phyloP scores from a whole-genome alignment of 2,888 invertebrate genomes.

The Platyscelio sp. region DNA sequence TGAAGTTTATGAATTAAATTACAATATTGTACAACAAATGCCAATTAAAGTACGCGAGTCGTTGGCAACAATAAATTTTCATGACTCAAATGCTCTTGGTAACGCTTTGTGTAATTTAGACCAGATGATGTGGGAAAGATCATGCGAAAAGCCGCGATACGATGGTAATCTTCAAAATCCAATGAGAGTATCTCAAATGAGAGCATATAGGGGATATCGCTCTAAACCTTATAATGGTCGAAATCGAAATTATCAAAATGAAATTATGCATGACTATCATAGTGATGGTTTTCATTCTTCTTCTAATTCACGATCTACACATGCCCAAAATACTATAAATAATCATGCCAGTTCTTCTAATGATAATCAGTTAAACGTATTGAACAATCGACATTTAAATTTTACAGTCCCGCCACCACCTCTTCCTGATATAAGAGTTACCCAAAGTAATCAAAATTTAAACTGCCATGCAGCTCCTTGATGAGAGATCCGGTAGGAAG shows the following conservation, averaged over 20 bases:
- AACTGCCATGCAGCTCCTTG: neutral
- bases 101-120: neutral
- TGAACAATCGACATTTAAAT: neutral
- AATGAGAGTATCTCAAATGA: neutral
- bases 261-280: too few species aligned
- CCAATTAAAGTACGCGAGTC: neutral
- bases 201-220: too few species aligned
- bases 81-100: neutral
- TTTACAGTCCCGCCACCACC: neutral
- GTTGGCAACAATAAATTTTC: neutral
- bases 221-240: too few species aligned
- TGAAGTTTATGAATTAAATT: neutral
- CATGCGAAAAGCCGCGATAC: neutral
- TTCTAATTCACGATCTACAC: too few species aligned
- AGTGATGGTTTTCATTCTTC: too few species aligned
- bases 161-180: neutral
- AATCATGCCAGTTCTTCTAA: too few species aligned
- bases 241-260: too few species aligned
- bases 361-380: too few species aligned
- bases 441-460: neutral
- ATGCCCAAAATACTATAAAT: too few species aligned
- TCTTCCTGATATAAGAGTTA: neutral
- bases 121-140: neutral
- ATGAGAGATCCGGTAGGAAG: neutral
- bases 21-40: slow-evolving; percentile 2